Conservation (phyloP, 2,797 vertebrate genomes). For the Melanotaenia pygmaea region DNA sequence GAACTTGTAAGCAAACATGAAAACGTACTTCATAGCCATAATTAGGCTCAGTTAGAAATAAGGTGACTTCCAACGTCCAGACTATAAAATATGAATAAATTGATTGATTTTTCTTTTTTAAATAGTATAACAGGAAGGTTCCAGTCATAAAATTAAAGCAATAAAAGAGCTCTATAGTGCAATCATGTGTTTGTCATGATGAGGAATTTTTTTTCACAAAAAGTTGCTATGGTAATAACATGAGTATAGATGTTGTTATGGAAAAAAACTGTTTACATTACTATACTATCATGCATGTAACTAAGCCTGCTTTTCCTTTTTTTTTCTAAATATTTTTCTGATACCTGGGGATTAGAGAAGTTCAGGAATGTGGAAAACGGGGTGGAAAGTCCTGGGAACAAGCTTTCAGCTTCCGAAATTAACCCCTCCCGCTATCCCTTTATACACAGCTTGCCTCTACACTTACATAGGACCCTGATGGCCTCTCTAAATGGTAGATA, state of each 20-base stretch:
- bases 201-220: background rate
- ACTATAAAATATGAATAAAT: background rate
- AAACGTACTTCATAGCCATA: background rate
- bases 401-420: constrained; percentile 21
- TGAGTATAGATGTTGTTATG: background rate
- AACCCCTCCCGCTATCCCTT: constrained; percentile 20
- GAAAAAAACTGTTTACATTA: background rate
- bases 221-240: background rate
- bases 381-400: constrained; percentile 44
- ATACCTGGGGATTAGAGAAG: constrained; percentile 44
- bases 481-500: constrained; percentile 17
- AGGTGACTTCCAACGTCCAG: background rate
- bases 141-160: background rate
- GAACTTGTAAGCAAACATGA: background rate
- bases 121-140: background rate
- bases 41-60: background rate
- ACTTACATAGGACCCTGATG: constrained; percentile 10
- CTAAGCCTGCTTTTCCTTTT: constrained; percentile 4
- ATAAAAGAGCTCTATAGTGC: background rate
- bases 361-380: constrained; percentile 60
- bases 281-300: background rate
- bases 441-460: background rate
- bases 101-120: background rate
- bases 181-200: background rate
- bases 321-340: constrained; percentile 11